A percentile compares a stretch with the other conserved stretches of the same genome.
Evolutionary conservation across 2,888 invertebrate genomes (phyloP).

Genomic region (Erannis defoliaria): DNA sequence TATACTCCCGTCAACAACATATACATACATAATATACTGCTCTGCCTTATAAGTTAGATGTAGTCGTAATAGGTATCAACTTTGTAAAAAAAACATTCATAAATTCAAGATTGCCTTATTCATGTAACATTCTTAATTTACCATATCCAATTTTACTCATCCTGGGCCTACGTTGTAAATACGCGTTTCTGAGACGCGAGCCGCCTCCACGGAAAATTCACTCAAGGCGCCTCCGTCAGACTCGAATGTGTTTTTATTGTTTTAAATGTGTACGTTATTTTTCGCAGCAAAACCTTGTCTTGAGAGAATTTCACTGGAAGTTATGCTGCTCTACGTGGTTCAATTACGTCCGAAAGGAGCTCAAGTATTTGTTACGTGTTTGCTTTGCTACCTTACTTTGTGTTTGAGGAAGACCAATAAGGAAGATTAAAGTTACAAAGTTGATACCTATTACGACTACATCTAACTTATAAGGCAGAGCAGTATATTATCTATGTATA

Average conservation of each 20-base stretch:
- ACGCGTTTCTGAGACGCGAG: conserved; percentile 52
- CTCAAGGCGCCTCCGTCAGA: conserved; percentile 71
- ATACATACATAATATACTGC: too few relatives aligned
- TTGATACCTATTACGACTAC: conserved; percentile 1
- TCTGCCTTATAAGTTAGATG: too few relatives aligned
- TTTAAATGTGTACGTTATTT: conserved; percentile 80
- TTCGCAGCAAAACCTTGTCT: conserved; percentile 64
- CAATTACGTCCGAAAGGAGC: conserved; percentile 64
- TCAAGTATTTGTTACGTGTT: conserved; percentile 50
- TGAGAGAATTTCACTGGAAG: conserved; percentile 66
- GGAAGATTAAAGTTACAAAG: conserved; percentile 26
- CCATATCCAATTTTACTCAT: conserved; percentile 53
- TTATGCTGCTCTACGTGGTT: conserved; percentile 68
- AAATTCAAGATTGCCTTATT: neutral
- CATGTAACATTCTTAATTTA: conserved; percentile 15
- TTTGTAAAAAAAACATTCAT: conserved; percentile 11
- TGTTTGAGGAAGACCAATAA: conserved; percentile 39
- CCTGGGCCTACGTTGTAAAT: conserved; percentile 48
- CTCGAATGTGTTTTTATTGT: conserved; percentile 79
- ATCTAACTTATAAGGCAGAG: too few relatives aligned
- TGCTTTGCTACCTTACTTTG: conserved; percentile 45
- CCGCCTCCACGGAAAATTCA: conserved; percentile 71
- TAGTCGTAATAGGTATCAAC: conserved; percentile 5
- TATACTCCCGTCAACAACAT: too few relatives aligned
- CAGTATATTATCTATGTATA: too few relatives aligned